These are phyloP conservation scores for Scaptomyza polygonia DNA, from an alignment of 2,888 invertebrate genomes.

Conservation along the genomic window DNA sequence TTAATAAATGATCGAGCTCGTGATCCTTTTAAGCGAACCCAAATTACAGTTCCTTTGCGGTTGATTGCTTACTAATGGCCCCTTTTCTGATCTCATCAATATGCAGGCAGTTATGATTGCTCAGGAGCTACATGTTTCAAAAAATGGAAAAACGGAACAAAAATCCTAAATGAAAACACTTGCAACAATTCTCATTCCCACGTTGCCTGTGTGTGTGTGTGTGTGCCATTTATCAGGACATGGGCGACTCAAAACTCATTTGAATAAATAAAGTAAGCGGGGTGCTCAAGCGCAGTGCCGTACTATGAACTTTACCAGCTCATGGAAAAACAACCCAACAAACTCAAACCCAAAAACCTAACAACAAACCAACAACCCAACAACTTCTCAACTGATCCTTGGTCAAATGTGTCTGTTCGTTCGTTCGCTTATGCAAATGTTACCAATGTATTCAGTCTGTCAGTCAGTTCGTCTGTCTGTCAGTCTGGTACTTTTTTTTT, in stretches of 20 bases:
- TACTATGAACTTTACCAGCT: conserved; percentile 31
- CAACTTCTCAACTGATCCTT: conserved; percentile 26
- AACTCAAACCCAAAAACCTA: conserved; percentile 11
- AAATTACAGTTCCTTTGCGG: conserved; percentile 17
- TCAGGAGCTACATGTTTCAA: conserved; percentile 3
- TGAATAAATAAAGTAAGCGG: conserved; percentile 58
- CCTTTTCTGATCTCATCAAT: conserved; percentile 27
- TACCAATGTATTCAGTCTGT: conserved; percentile 20
- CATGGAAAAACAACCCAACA: conserved; percentile 20
- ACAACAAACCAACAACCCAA: neutral
- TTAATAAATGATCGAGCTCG: conserved; percentile 1
- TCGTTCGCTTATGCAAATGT: conserved; percentile 66
- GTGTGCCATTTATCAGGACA: conserved; percentile 68
- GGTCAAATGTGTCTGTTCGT: conserved; percentile 16
- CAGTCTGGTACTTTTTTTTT: neutral
- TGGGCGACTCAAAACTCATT: conserved; percentile 52
- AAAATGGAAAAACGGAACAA: neutral
- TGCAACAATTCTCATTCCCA: conserved; percentile 67
- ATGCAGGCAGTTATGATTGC: conserved; percentile 28
- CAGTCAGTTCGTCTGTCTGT: conserved; percentile 5
- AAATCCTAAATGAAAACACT: conserved; percentile 47
- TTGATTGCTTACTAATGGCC: conserved; percentile 8
- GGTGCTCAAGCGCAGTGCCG: conserved; percentile 68
- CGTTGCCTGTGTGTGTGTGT: conserved; percentile 35
- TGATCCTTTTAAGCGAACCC: conserved; percentile 7